Conservation (phyloP, 1,140 invertebrate genomes). For the Magallana gigas region DNA sequence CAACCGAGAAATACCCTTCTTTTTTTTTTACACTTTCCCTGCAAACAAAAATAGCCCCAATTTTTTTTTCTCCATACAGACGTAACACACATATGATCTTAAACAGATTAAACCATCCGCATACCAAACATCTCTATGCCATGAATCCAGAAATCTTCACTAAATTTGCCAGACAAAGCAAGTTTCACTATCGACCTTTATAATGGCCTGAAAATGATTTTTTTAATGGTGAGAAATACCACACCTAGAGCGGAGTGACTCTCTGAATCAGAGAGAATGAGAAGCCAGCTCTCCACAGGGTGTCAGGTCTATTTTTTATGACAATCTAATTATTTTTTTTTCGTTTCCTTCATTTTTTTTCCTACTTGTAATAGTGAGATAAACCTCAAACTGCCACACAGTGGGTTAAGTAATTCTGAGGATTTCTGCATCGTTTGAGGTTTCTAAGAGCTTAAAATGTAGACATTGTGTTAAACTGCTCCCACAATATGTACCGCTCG, state of each 20-base stretch:
- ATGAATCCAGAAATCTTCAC: slow-evolving; percentile 3
- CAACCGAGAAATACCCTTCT: not conserved
- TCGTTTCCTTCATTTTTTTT: not conserved
- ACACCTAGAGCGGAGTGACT: not conserved
- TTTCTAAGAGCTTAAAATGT: not conserved
- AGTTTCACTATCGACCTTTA: not conserved
- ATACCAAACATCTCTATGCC: slow-evolving; percentile 10
- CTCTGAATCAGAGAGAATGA: not conserved
- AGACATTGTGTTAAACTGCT: not conserved
- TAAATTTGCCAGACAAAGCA: slow-evolving; percentile 23
- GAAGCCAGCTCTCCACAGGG: not conserved
- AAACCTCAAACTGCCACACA: not conserved
- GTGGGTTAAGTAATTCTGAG: not conserved
- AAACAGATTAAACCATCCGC: slow-evolving; percentile 7
- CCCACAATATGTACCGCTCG: not conserved
- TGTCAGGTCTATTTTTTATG: slow-evolving; percentile 4
- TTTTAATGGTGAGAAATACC: slow-evolving; percentile 22
- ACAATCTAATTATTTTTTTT: not conserved
- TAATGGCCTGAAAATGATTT: slow-evolving; percentile 15
- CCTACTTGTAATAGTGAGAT: not conserved
- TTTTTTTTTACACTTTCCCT: not conserved
- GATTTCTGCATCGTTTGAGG: not conserved
- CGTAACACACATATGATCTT: slow-evolving; percentile 12
- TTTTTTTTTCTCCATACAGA: not conserved
- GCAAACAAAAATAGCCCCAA: not conserved